Conservation (phyloP, 2,113 vertebrate genomes). For the Notiomystis cincta region DNA sequence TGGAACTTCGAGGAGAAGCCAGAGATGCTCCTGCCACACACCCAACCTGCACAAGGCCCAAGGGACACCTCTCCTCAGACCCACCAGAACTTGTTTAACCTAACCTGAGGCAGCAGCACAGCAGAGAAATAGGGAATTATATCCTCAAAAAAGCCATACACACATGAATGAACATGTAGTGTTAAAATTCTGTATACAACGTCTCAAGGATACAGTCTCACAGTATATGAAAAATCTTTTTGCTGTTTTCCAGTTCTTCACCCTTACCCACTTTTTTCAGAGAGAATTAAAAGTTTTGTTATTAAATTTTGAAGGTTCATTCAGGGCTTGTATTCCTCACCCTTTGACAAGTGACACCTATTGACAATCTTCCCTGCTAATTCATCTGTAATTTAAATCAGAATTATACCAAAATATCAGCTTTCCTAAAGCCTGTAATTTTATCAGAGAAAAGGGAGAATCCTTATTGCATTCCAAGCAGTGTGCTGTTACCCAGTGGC, state of each 20-base stretch:
- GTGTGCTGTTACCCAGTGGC: neutral
- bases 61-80: neutral
- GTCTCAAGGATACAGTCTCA: neutral
- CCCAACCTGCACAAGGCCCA: neutral
- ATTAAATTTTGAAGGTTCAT: neutral
- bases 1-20: neutral
- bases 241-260: neutral
- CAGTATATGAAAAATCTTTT: neutral
- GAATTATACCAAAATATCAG: neutral
- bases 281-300: neutral
- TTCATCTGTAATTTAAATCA: neutral
- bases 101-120: neutral
- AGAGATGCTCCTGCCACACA: neutral
- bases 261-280: neutral
- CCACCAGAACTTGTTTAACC: neutral
- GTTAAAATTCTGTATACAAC: neutral
- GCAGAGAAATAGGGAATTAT: neutral
- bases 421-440: neutral
- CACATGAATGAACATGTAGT: rapidly evolving
- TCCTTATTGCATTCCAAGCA: neutral
- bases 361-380: neutral
- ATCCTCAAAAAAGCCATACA: neutral
- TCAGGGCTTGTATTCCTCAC: neutral
- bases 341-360: neutral
- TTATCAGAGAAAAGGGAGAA: neutral